Base-by-base conservation (phyloP, 37 sponge, comb jelly and placozoan genomes). In the Oopsacas minuta region DNA sequence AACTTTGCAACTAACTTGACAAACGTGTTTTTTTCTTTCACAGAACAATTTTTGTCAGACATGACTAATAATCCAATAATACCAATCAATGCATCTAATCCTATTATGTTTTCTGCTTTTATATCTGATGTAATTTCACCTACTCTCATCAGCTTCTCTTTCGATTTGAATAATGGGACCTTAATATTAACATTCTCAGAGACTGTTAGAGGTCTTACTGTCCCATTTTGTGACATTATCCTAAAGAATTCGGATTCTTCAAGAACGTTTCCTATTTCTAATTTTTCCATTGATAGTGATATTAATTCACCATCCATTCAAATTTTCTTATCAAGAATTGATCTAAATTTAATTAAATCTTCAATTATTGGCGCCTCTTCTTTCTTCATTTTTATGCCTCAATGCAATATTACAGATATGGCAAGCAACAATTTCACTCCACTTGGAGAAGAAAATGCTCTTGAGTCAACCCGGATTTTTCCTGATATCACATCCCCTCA, bases 101-200 rank as follows among this genome's bases (percentile, higher is more conserved):
- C 75, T 20, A 20, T 10, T 34, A 10, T 34, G 5, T 61, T 61
- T 34, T 7, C 20, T 61, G 20, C 7, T 32, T 92, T 92, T 38
- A 75, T 83, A 5, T 8, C 38, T 20, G 93, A 95, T 53, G 83
- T 0, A 0, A 86, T 88, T n/a, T 52, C 87, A 35, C 96, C 96
- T 23, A 36, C 39, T 23, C 87, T 95, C 0, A 85, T 38, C 42
- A 37, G 82, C 0, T 95, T 92, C 38, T 42, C 39, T 15, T 85
- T 93, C 84, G 91, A 95, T 87, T 83, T 85, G 36, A 69, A 91
- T 37, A 34, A 5, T 1, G 90, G 88, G 1, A 32, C 83, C 7
- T 61, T 95, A 0, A 82, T 82, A 1, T 83, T 95, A 5, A 89
- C 83, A 35, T 94, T 94, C 84, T 90, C 93, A 32, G 95, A 94